Base-by-base conservation (phyloP, 2,113 vertebrate genomes). In the Alouatta palliata region DNA sequence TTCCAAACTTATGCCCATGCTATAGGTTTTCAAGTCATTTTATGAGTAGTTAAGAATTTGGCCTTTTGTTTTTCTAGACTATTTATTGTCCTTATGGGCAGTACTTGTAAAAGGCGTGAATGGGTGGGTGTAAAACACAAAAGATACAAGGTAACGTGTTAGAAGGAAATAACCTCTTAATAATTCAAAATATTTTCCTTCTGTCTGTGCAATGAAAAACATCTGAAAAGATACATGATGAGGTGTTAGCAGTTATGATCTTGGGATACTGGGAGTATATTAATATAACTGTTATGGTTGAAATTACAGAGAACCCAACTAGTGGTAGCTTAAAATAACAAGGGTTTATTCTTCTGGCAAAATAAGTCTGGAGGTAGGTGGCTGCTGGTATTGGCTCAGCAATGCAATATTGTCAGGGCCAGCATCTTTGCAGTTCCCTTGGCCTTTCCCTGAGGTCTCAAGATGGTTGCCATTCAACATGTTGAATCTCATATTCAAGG, bases 161-260 rank as follows among this genome's bases (percentile, higher is more conserved):
- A 87, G 32, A 76, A 40, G 37, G 6, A 58, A 95, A 82, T 1
- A 64, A 58, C 43, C 54, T 88, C 56, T 93, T 70, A 91, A 88
- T 91, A 80, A 95, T 93, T 93, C 66, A 95, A 85, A 95, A 70
- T 81, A 47, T 52, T 80, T 83, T 95, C 61, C 56, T 86, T 56
- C 64, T 73, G 17, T 4, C 0, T 37, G 16, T 45, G 25, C 75
- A 47, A 47, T 54, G 35, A 66, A 56, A 93, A 93, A 37, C 20
- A 85, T 64, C 79, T 47, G 66, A 91, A 76, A 86, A 68, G 37
- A 86, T 56, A 12, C 5, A n/a, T 0, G 0, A 66, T 21, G n/a
- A 40, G 27, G 30, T 94, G 37, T 89, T 89, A 40, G 66, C 37
- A 49, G 35, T 79, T 47, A 80, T 6, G n/a, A 47, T 85, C 23